Conservation (phyloP, 1,140 invertebrate species). For the Rhopalosiphum maidis region DNA sequence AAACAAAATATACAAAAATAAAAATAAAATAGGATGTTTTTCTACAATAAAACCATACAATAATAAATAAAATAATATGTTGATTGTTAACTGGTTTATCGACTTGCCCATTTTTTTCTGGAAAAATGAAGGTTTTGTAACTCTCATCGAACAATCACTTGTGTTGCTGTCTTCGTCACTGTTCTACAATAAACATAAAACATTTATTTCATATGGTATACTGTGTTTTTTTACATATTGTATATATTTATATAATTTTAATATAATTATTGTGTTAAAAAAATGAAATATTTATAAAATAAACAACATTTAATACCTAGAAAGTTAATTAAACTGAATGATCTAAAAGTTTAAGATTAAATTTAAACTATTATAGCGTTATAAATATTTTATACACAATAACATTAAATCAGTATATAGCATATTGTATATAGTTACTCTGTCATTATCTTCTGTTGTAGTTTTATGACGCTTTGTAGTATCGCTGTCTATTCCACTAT, state of each 20-base stretch:
- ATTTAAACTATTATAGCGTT: too few species aligned
- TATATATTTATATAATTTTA: neutral
- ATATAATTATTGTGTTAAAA: neutral
- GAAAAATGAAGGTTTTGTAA: slow-evolving; percentile 63
- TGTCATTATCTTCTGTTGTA: slow-evolving; percentile 65
- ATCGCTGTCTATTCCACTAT: slow-evolving; percentile 73
- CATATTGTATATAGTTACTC: slow-evolving; percentile 61
- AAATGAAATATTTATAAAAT: neutral
- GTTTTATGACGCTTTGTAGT: slow-evolving; percentile 64
- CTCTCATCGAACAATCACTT: slow-evolving; percentile 62
- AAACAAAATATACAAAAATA: slow-evolving; percentile 52
- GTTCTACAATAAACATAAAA: slow-evolving; percentile 63
- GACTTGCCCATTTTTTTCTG: slow-evolving; percentile 66
- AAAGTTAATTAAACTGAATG: too few species aligned
- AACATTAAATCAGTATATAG: too few species aligned
- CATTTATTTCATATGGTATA: neutral
- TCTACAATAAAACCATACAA: slow-evolving; percentile 19
- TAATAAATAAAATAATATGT: slow-evolving; percentile 10
- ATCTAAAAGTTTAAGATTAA: too few species aligned
- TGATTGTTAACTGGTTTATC: neutral
- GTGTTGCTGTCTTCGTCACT: slow-evolving; percentile 64
- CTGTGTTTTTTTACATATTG: neutral
- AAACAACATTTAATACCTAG: neutral
- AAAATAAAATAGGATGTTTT: slow-evolving; percentile 54
- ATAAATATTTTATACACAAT: too few species aligned